A percentile compares a stretch with the other conserved stretches of the same genome.
Evolutionary conservation across 2,113 vertebrate species (phyloP).

Genomic region (Macquaria australasica): DNA sequence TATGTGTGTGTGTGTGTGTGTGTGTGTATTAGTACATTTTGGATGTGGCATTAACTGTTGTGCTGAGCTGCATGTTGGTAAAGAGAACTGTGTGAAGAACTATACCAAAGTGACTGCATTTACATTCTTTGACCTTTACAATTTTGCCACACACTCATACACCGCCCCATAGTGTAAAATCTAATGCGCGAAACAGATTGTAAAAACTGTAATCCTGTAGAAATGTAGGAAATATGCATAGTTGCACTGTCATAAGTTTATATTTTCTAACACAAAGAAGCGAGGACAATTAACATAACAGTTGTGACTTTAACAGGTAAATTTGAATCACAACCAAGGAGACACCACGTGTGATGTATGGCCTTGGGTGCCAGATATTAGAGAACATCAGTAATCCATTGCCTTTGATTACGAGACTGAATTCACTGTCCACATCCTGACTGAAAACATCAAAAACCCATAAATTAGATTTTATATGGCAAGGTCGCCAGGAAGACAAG

Average conservation of each 20-base stretch:
- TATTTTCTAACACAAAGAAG: neutral
- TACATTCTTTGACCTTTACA: no score
- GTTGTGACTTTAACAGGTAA: neutral
- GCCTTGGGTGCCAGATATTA: neutral
- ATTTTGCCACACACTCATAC: no score
- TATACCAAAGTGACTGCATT: no score
- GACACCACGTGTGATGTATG: neutral
- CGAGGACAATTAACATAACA: neutral
- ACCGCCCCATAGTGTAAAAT: neutral
- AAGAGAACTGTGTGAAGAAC: no score
- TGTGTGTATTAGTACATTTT: neutral
- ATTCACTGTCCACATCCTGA: neutral
- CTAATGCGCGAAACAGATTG: neutral
- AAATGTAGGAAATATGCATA: neutral
- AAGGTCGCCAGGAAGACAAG: neutral
- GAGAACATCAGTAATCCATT: neutral
- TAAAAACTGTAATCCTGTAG: neutral
- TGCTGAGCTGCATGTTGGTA: neutral
- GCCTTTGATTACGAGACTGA: neutral
- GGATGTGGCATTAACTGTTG: neutral
- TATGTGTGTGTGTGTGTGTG: no score
- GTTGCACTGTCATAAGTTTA: neutral
- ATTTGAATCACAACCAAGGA: neutral
- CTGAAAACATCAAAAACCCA: conserved; percentile 2
- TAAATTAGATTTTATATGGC: neutral